Conservation (phyloP, 2,888 invertebrate species). For the Anthrax anthrax region DNA sequence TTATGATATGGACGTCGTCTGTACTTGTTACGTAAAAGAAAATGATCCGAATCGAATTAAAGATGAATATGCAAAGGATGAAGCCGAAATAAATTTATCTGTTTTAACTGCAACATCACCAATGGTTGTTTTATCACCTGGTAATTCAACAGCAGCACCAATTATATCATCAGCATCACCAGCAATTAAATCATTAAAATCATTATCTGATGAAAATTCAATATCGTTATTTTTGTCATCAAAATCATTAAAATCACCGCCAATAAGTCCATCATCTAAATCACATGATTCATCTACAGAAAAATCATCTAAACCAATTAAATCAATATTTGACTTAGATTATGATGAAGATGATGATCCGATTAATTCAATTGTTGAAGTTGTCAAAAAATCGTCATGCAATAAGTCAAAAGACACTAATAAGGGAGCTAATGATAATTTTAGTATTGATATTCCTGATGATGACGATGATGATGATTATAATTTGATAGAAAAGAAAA, state of each 20-base stretch:
- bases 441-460: neutral
- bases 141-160: neutral
- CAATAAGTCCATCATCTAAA: neutral
- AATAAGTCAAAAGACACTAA: neutral
- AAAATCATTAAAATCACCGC: neutral
- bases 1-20: slow-evolving; percentile 10
- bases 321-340: slow-evolving; percentile 34
- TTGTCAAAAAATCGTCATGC: neutral
- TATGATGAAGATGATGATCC: slow-evolving; percentile 33
- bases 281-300: neutral
- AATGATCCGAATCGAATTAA: neutral
- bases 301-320: slow-evolving; percentile 15
- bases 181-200: neutral
- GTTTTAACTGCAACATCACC: neutral
- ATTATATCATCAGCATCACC: neutral
- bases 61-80: slow-evolving; percentile 4
- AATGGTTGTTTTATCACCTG: neutral
- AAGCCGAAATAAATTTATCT: neutral
- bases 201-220: neutral
- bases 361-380: slow-evolving; percentile 21
- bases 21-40: slow-evolving; percentile 15
- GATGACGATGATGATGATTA: neutral
- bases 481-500: neutral
- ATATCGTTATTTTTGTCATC: neutral
- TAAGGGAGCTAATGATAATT: no score